Conservation (phyloP, 2,888 invertebrate genomes). For the Agrotis clavis region DNA sequence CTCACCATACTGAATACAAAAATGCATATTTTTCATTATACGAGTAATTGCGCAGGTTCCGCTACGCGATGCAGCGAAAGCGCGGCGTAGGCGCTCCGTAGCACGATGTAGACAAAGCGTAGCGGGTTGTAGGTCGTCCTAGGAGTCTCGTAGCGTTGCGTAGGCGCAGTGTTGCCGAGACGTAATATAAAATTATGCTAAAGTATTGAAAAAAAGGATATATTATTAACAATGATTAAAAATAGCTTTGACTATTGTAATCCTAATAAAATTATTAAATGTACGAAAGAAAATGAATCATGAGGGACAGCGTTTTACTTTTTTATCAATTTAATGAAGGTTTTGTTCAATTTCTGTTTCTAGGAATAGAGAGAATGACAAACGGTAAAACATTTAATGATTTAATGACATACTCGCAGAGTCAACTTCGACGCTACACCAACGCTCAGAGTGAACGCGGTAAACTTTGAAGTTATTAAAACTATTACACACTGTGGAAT, state of each 20-base stretch:
- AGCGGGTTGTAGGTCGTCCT: neutral
- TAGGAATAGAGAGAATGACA: neutral
- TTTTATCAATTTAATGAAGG: neutral
- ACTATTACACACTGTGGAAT: neutral
- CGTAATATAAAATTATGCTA: no score
- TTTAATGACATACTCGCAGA: neutral
- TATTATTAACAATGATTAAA: neutral
- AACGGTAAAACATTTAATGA: neutral
- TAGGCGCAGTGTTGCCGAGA: neutral
- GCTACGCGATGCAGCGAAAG: neutral
- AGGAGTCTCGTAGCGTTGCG: neutral
- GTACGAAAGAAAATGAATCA: neutral
- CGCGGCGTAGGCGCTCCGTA: neutral
- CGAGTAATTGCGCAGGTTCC: neutral
- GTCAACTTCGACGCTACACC: neutral
- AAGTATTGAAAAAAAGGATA: no score
- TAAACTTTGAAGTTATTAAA: neutral
- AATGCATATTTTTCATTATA: conserved; percentile 2
- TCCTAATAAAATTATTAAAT: neutral
- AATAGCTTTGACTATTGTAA: neutral
- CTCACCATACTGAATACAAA: neutral
- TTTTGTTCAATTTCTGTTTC: neutral
- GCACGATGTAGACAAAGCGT: neutral
- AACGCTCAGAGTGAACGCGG: neutral
- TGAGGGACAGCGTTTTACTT: neutral